Conservation (phyloP, 2,113 vertebrate species). For the Glaucomys volans region DNA sequence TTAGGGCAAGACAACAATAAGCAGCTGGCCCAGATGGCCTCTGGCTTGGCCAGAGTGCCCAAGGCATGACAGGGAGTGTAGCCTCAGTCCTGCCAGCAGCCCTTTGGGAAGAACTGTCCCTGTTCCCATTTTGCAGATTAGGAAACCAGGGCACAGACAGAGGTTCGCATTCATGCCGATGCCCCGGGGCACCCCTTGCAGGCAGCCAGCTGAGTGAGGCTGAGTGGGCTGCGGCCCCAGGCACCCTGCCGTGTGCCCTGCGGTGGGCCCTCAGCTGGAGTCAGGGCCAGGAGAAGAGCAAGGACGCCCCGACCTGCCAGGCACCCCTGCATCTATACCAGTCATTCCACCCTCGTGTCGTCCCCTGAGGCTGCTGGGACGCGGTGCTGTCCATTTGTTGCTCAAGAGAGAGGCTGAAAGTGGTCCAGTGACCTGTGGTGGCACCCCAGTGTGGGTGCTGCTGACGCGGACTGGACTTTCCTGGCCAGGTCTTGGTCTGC, state of each 20-base stretch:
- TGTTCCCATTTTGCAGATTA: too few species aligned
- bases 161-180: neutral
- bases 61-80: accelerated
- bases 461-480: neutral
- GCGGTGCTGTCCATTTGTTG: accelerated
- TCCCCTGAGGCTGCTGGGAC: neutral
- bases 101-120: accelerated
- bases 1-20: neutral
- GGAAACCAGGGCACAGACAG: neutral
- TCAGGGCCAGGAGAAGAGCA: neutral
- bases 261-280: accelerated
- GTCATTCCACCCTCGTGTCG: neutral
- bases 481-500: neutral
- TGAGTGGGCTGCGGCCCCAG: too few species aligned
- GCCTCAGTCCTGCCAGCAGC: accelerated
- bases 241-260: too few species aligned
- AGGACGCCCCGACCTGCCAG: accelerated
- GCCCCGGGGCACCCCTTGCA: neutral
- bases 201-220: accelerated
- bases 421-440: neutral
- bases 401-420: neutral
- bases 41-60: accelerated
- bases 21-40: accelerated
- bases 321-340: accelerated
- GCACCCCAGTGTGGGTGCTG: accelerated